These are phyloP conservation scores for Betta splendens DNA, from an alignment of 2,797 vertebrate species.

Conservation along the genomic window DNA sequence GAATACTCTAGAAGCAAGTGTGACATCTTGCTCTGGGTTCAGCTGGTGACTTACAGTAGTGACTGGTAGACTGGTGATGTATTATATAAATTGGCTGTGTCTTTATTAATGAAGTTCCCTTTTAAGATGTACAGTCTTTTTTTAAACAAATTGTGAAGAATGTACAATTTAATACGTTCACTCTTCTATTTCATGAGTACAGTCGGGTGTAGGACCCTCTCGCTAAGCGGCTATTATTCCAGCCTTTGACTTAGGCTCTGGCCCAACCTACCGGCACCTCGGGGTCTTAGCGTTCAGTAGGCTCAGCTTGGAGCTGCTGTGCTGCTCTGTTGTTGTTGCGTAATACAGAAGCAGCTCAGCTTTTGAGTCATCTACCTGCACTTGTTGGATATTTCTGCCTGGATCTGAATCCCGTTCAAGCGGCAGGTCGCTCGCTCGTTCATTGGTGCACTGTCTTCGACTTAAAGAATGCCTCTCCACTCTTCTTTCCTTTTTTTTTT, in stretches of 20 bases:
- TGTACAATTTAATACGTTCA: no score
- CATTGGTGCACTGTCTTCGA: conserved; percentile 70
- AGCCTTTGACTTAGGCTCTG: conserved; percentile 19
- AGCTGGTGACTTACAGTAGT: neutral
- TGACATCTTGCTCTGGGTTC: neutral
- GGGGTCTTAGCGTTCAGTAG: conserved; percentile 19
- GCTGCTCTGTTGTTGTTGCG: conserved; percentile 39
- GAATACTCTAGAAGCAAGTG: conserved; percentile 11
- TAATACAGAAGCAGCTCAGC: conserved; percentile 30
- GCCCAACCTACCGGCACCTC: conserved; percentile 20
- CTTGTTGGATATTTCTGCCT: conserved; percentile 33
- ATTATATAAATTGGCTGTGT: neutral
- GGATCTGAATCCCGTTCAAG: conserved; percentile 32
- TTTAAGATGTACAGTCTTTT: no score
- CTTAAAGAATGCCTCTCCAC: conserved; percentile 77
- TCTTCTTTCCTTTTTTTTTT: no score
- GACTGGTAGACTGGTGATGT: neutral
- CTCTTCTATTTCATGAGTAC: neutral
- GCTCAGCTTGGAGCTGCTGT: conserved; percentile 16
- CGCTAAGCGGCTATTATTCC: conserved; percentile 55
- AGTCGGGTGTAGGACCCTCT: conserved; percentile 5
- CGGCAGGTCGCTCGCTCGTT: conserved; percentile 38
- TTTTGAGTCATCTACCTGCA: conserved; percentile 35
- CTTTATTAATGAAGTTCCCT: no score
- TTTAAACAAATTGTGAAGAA: no score